Base-by-base conservation (phyloP, 2,797 vertebrate species). In the Galaxias olidus region DNA sequence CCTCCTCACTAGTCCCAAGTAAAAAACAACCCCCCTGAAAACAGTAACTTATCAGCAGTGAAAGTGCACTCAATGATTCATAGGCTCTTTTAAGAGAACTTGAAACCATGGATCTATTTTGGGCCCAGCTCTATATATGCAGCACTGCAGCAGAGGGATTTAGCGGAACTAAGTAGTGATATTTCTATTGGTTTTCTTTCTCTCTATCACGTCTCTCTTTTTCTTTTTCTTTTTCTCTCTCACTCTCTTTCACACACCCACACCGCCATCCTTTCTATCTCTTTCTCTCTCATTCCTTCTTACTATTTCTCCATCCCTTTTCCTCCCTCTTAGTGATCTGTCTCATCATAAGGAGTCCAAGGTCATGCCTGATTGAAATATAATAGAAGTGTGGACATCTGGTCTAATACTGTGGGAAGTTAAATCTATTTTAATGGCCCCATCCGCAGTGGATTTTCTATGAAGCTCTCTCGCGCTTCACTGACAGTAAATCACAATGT, bases 341-440 rank as follows among this genome's bases (percentile, higher is more conserved):
- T 79, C 87, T 89, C 86, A 87, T 88, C 88, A 87, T 84, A 84
- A 84, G 74, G 84, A 88, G 87, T 86, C 87, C 90, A 90, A 91
- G 90, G 90, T 90, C 89, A 91, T 84, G 87, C 88, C 89, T 89
- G 87, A 90, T 91, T 90, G 89, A 90, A 91, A 90, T 90, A 90
- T 91, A 90, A 91, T 90, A 91, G 89, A 90, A 90, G 90, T 89
- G 87, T 86, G 89, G 90, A 90, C 89, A 91, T 91, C 90, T 91
- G 89, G 87, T 87, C 85, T 89, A 90, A 91, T 90, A 88, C 89
- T 88, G 89, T 88, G 90, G 87, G 88, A 91, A 89, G 88, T 91
- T 88, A 89, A 90, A 90, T 90, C 88, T 91, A 91, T 90, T 90
- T 90, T 90, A 91, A 90, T 90, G 86, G 89, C 85, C 84, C 81